A percentile compares a stretch with the other conserved stretches of the same genome.
These are phyloP conservation scores for Pogoniulus pusillus DNA, from an alignment of 2,797 vertebrate genomes.

Conservation along the genomic window DNA sequence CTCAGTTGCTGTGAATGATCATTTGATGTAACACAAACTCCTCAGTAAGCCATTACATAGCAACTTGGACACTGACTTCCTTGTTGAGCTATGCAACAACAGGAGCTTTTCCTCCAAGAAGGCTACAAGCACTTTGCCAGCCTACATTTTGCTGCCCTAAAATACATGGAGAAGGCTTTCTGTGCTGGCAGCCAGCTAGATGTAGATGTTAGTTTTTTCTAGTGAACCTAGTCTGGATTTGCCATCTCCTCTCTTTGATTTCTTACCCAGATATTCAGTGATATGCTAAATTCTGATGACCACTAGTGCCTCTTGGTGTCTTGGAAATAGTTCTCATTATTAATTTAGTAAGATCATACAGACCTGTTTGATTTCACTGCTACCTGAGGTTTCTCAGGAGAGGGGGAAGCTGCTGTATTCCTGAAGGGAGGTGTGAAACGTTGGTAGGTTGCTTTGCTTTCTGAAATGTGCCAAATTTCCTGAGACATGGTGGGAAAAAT, in stretches of 20 bases:
- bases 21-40: neutral
- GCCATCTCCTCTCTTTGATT: neutral
- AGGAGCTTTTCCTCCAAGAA: neutral
- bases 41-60: neutral
- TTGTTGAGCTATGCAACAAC: neutral
- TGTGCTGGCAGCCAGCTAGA: neutral
- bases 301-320: constrained; percentile 4
- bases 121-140: neutral
- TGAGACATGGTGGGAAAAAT: neutral
- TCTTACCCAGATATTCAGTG: neutral
- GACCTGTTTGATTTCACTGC: neutral
- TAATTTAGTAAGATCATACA: neutral
- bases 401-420: neutral
- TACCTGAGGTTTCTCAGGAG: neutral
- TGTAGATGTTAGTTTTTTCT: neutral
- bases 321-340: constrained; percentile 8
- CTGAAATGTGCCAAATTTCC: neutral
- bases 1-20: neutral
- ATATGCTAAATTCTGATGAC: neutral
- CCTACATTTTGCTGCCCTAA: neutral
- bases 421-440: neutral
- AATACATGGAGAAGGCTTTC: neutral
- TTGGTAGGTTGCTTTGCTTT: neutral
- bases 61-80: neutral
- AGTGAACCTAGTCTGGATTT: neutral